These are phyloP conservation scores for Rousettus madagascariensis DNA, from an alignment of 2,797 vertebrate species.

Conservation along the genomic window DNA sequence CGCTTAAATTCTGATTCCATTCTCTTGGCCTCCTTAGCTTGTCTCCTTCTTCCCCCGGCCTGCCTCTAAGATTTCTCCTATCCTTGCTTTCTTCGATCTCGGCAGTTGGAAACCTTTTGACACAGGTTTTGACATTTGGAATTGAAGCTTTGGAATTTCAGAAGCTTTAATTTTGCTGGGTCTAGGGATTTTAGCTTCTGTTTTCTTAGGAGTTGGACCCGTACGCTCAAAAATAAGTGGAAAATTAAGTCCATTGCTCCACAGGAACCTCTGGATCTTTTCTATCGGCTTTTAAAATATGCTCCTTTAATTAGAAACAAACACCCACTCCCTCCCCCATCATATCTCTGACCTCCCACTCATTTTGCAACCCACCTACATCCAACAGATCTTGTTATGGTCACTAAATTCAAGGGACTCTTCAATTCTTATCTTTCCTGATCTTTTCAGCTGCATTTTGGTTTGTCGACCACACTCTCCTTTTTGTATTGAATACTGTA, in stretches of 20 bases:
- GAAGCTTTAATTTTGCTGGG: not conserved
- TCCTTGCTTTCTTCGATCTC: not conserved
- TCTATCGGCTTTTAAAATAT: not conserved
- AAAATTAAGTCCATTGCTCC: not conserved
- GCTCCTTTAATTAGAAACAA: not conserved
- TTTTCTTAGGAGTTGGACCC: not conserved
- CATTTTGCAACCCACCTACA: not conserved
- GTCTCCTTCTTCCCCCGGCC: no score
- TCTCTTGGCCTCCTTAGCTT: not conserved
- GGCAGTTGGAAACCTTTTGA: not conserved
- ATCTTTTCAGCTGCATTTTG: constrained; percentile 36
- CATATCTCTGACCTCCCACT: not conserved
- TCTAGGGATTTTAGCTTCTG: not conserved
- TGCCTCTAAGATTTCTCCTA: not conserved
- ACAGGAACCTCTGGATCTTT: not conserved
- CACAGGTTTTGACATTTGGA: not conserved
- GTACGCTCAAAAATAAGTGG: not conserved
- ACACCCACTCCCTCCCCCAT: not conserved
- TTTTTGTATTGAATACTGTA: not conserved
- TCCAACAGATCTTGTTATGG: not conserved
- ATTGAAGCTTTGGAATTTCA: not conserved
- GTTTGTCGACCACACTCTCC: not conserved
- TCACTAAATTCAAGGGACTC: not conserved
- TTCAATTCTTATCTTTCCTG: not conserved
- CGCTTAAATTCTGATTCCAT: not conserved